These are phyloP conservation scores for Willisornis vidua DNA, from an alignment of 2,113 vertebrate genomes.

Conservation along the genomic window DNA sequence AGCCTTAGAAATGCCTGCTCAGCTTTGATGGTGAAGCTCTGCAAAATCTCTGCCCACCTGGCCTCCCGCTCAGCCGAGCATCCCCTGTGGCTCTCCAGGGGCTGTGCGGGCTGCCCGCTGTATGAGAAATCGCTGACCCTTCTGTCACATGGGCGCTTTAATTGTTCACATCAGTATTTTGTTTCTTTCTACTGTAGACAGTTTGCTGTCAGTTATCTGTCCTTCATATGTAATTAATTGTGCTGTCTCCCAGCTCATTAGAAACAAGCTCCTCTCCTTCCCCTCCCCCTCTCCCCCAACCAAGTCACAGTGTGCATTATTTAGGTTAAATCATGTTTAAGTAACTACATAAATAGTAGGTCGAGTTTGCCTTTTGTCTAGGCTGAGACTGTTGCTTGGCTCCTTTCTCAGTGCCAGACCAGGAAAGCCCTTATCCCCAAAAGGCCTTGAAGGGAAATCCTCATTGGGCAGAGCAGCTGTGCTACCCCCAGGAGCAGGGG, in stretches of 20 bases:
- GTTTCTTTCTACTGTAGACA: conserved; percentile 41
- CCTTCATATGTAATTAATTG: conserved; percentile 75
- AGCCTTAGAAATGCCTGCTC: not conserved
- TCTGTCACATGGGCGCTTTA: not conserved
- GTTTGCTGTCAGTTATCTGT: conserved; percentile 67
- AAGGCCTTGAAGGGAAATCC: conserved; percentile 47
- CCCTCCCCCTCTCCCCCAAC: not conserved
- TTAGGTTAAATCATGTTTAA: conserved; percentile 80
- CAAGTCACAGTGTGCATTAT: conserved; percentile 68
- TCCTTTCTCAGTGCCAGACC: conserved; percentile 59
- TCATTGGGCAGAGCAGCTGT: not conserved
- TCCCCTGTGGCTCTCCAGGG: not conserved
- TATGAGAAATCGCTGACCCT: conserved; percentile 50
- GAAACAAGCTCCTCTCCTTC: conserved; percentile 35
- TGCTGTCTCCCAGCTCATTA: conserved; percentile 70
- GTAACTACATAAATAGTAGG: conserved; percentile 76
- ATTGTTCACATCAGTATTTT: not conserved
- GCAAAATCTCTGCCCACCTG: not conserved
- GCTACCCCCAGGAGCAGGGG: not conserved
- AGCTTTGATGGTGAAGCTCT: not conserved
- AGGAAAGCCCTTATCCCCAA: conserved; percentile 47
- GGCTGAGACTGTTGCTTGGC: conserved; percentile 57
- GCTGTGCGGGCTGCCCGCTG: rapidly evolving
- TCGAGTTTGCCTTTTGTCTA: conserved; percentile 75
- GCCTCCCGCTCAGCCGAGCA: not conserved